Base-by-base conservation (phyloP, 64 coral and sea anemone species). In the Montipora cactus region DNA sequence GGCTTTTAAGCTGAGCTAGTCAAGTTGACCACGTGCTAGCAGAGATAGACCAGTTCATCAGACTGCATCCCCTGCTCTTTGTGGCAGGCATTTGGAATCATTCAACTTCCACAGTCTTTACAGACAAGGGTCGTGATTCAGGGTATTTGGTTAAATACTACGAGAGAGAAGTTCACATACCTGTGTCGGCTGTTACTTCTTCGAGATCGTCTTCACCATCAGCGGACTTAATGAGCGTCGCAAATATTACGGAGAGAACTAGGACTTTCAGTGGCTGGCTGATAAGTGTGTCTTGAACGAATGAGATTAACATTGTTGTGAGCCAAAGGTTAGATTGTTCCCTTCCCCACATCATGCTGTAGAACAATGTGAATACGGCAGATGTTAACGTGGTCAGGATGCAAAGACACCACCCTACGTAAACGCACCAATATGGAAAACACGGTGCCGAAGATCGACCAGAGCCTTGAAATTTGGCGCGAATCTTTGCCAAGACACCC, bases 271-370 rank as follows among this genome's bases (percentile, higher is more conserved):
- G 25, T 68, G 95, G 95, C 57, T 96, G 90, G 50, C 90, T 93
- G 69, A 96, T 82, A 49, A 96, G 64, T 0, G 75, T 89, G 69
- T 96, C 95, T 28, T 93, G 90, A 1, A 93, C 37, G 49, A 96
- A 96, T 14, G 95, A 93, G 8, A 96, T 75, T 16, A 58, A 49
- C 90, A 96, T 96, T 21, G 95, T 90, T 5, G 80, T 77, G 0
- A 96, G 45, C 95, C 95, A 96, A 9, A 91, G 20, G 78, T 96
- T 93, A 2, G 95, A 96, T 57, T 93, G 88, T 0, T 93, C 95
- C 62, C 50, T 89, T 0, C 95, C 95, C 95, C 95, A 96, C 95
- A 93, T 96, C 95, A 96, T 96, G 50, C 90, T 92, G 70, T 96
- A 96, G 74, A 96, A 96, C 19, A 96, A 46, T 3, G 86, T 88